Base-by-base conservation (phyloP, 37 sponge, comb jelly and placozoan genomes). In the Ephydatia muelleri region DNA sequence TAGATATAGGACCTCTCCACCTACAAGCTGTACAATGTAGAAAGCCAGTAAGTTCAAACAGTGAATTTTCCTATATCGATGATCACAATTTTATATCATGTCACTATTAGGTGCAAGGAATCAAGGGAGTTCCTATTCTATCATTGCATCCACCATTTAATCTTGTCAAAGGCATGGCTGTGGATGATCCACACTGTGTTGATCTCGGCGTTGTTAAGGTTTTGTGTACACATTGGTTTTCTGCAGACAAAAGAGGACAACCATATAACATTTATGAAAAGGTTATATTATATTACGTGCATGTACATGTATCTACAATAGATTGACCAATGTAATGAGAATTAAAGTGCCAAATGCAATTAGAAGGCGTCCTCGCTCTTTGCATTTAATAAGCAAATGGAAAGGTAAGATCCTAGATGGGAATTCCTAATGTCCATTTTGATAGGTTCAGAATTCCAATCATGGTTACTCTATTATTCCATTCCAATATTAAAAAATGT, bases 41-140 rank as follows among this genome's bases (percentile, higher is more conserved):
- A 57, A 57, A 57, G 57, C 57, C 57, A 57, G 57, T 57, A 57
- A 57, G 57, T 57, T 57, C 57, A 57, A 57, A 57, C 57, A 57
- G 12, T 57, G 57, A 57, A 57, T 19, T 57, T 57, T 57, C 16
- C 9, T 21, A n/a, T 57, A 57, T 14, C 57, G 57, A 57, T 57
- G 57, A 57, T 5, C 57, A 57, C 57, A 57, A 57, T 57, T 57
- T 57, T 57, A 57, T 57, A 57, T 57, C 57, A 57, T 14, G 57
- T 57, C 57, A 57, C 57, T 57, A 57, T 57, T 1, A 57, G 57
- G 57, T 57, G 57, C 57, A 57, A 57, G 57, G 57, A 57, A 57
- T 57, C 57, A 57, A 57, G 57, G 57, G 57, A 57, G 57, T 57
- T 57, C 57, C 57, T 57, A 57, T 57, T 57, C 57, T 57, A 57